Evolutionary conservation across 64 coral and sea anemone genomes (phyloP).

Genomic region (Acropora tenuis): DNA sequence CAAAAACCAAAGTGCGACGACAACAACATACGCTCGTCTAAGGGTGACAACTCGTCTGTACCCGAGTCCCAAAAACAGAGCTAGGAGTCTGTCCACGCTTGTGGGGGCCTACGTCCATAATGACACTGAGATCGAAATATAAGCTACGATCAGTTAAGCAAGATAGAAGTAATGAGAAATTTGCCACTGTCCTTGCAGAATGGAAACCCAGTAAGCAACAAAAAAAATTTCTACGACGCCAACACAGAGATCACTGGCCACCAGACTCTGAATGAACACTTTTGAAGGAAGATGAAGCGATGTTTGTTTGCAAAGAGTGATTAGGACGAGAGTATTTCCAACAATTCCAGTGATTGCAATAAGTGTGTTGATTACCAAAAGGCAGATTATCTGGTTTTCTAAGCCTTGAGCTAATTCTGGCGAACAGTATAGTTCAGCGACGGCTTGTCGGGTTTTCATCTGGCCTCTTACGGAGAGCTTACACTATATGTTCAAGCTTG

Average conservation of each 20-base stretch:
- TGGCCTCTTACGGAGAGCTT: too few relatives aligned
- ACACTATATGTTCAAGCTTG: too few relatives aligned
- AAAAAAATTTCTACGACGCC: not conserved
- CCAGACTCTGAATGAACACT: not conserved
- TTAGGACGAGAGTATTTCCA: not conserved
- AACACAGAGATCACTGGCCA: not conserved
- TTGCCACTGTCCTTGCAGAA: not conserved
- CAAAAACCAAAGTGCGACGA: too few relatives aligned
- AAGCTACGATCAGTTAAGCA: too few relatives aligned
- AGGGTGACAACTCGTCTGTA: too few relatives aligned
- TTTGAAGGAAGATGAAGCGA: not conserved
- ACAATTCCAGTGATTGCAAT: not conserved
- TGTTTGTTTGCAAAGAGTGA: not conserved
- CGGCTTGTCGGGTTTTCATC: too few relatives aligned
- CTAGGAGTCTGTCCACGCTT: constrained; percentile 4
- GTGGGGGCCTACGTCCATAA: not conserved
- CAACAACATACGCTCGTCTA: too few relatives aligned
- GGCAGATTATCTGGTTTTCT: not conserved
- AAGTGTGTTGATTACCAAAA: not conserved
- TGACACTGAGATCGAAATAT: too few relatives aligned
- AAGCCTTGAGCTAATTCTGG: not conserved
- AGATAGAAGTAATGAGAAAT: not conserved
- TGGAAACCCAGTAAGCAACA: not conserved
- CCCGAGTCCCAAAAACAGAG: not conserved
- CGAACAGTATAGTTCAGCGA: not conserved